phyloP scores from a whole-genome alignment of 2,113 vertebrate genomes.

The Lota lota region DNA sequence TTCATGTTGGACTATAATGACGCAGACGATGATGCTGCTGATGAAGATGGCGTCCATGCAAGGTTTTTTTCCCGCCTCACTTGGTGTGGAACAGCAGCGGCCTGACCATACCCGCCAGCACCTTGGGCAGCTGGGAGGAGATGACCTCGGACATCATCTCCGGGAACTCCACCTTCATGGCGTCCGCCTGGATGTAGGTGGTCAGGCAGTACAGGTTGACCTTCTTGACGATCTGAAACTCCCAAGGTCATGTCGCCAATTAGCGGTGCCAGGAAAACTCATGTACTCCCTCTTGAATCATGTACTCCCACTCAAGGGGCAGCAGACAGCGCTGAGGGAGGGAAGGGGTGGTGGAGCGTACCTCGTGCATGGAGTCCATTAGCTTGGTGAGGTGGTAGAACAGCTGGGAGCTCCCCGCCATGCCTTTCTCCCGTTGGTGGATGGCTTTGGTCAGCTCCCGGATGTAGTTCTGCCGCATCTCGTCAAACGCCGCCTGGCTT shows the following conservation, averaged over 20 bases:
- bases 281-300: too few species aligned
- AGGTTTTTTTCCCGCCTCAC: conserved; percentile 56
- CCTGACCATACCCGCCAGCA: conserved; percentile 97
- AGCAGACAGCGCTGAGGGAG: too few species aligned
- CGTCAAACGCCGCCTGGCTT: conserved; percentile 92
- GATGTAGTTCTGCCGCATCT: conserved; percentile 95
- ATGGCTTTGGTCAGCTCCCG: conserved; percentile 90
- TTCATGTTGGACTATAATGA: too few species aligned
- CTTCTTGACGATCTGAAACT: conserved; percentile 90
- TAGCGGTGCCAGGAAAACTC: background rate
- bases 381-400: conserved; percentile 96
- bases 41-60: too few species aligned
- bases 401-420: conserved; percentile 87
- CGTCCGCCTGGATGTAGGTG: conserved; percentile 93
- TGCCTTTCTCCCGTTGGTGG: conserved; percentile 84
- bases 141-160: conserved; percentile 99
- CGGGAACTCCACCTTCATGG: conserved; percentile 93
- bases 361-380: conserved; percentile 94
- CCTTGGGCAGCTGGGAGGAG: conserved; percentile 93
- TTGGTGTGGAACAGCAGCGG: conserved; percentile 95
- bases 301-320: too few species aligned
- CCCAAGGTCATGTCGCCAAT: background rate
- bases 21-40: too few species aligned
- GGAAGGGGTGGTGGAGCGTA: conserved; percentile 46
- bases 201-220: conserved; percentile 95